Conservation (phyloP, 2,888 invertebrate genomes). For the Sinotaia quadrata region DNA sequence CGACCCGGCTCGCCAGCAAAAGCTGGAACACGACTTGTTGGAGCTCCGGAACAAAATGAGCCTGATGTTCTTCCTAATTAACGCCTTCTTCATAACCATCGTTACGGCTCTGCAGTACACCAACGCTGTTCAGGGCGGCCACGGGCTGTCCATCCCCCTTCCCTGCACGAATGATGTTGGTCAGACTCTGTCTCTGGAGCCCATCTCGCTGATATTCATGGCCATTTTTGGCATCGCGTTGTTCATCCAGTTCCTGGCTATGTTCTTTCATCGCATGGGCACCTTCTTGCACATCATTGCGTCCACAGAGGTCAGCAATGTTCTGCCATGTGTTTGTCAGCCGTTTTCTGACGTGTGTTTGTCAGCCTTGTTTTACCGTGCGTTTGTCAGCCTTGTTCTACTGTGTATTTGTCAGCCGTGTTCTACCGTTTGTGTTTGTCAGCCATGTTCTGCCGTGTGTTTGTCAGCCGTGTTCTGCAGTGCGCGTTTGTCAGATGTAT, state of each 20-base stretch:
- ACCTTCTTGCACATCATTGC: constrained; percentile 96
- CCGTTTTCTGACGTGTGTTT: no score
- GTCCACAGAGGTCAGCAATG: constrained; percentile 81
- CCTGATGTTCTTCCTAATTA: constrained; percentile 91
- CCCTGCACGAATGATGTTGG: constrained; percentile 46
- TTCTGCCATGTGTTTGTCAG: no score
- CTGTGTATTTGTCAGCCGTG: no score
- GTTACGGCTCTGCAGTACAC: constrained; percentile 98
- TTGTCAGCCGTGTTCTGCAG: no score
- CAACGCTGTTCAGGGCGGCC: constrained; percentile 53
- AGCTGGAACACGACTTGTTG: constrained; percentile 76
- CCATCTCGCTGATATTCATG: constrained; percentile 85
- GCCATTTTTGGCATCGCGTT: constrained; percentile 97
- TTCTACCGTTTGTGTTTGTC: no score
- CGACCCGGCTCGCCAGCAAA: constrained; percentile 79
- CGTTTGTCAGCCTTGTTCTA: no score
- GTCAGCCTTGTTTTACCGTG: no score
- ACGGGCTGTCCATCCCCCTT: constrained; percentile 52
- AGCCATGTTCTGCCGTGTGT: no score
- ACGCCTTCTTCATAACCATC: constrained; percentile 97
- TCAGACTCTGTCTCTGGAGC: constrained; percentile 51
- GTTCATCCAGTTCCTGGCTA: constrained; percentile 95
- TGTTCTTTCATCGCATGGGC: constrained; percentile 95
- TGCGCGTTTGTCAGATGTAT: no score
- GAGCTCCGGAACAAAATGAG: constrained; percentile 89